These are phyloP conservation scores for Lophura nycthemera DNA, from an alignment of 2,113 vertebrate species.

Conservation along the genomic window DNA sequence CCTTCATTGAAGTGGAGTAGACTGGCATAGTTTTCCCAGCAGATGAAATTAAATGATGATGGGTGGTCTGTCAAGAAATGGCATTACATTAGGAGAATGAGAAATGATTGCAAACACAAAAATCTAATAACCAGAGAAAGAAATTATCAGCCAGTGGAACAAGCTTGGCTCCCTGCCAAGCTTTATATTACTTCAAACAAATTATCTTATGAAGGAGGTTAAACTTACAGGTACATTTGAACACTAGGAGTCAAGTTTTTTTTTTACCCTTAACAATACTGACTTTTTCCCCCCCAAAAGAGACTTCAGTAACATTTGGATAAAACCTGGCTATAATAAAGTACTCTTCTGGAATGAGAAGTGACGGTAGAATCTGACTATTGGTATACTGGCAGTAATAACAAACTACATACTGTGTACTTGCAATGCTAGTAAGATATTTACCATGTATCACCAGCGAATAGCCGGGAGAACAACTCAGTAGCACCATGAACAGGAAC, in stretches of 20 bases:
- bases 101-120: constrained; percentile 2
- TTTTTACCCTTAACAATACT: background rate
- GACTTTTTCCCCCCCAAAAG: fast-evolving
- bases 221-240: background rate
- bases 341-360: background rate
- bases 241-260: background rate
- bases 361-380: background rate
- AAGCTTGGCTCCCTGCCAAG: background rate
- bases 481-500: background rate
- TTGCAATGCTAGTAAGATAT: background rate
- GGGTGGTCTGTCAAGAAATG: constrained; percentile 17
- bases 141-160: constrained; percentile 20
- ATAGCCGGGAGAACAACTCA: background rate
- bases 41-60: constrained; percentile 37
- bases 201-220: background rate
- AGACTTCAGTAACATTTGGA: background rate
- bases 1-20: constrained; percentile 2
- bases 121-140: constrained; percentile 41
- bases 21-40: background rate
- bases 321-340: background rate
- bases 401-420: background rate
- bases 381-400: background rate
- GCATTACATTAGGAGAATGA: constrained; percentile 19
- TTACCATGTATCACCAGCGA: background rate
- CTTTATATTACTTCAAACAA: background rate